Percentiles rank a stretch among this genome's conserved stretches.
These are phyloP conservation scores for Zootermopsis nevadensis DNA, from an alignment of 2,888 invertebrate genomes.

Conservation along the genomic window DNA sequence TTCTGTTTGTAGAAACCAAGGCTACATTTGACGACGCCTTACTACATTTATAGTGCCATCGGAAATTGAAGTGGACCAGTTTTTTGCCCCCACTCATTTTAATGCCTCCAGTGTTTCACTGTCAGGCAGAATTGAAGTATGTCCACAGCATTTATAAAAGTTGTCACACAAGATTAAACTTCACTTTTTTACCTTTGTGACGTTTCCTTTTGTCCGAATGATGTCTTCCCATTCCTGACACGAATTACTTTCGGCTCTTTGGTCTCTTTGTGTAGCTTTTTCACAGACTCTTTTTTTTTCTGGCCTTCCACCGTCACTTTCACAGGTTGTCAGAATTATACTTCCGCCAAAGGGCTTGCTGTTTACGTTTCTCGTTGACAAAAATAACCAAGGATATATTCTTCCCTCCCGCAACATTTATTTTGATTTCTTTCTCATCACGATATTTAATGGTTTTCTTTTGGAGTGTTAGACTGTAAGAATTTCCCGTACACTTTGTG, in stretches of 20 bases:
- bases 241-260: conserved; percentile 49
- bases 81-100: not conserved
- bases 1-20: not conserved
- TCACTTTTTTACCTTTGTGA: conserved; percentile 43
- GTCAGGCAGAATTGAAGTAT: not conserved
- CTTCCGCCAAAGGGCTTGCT: not conserved
- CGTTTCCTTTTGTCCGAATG: conserved; percentile 45
- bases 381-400: not conserved
- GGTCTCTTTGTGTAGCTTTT: conserved; percentile 41
- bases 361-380: not conserved
- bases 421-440: too few species aligned
- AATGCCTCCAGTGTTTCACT: not conserved
- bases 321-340: not conserved
- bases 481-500: too few species aligned
- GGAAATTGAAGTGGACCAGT: not conserved
- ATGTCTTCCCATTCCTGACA: conserved; percentile 41
- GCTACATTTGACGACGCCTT: not conserved
- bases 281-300: not conserved
- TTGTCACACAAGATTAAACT: conserved; percentile 45
- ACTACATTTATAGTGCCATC: not conserved
- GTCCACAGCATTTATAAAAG: conserved; percentile 38
- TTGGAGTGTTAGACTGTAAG: too few species aligned
- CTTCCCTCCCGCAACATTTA: not conserved
- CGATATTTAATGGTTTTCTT: too few species aligned
- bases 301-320: not conserved